These are phyloP conservation scores for Ammodytes marinus DNA, from an alignment of 2,113 vertebrate species.

Conservation along the genomic window DNA sequence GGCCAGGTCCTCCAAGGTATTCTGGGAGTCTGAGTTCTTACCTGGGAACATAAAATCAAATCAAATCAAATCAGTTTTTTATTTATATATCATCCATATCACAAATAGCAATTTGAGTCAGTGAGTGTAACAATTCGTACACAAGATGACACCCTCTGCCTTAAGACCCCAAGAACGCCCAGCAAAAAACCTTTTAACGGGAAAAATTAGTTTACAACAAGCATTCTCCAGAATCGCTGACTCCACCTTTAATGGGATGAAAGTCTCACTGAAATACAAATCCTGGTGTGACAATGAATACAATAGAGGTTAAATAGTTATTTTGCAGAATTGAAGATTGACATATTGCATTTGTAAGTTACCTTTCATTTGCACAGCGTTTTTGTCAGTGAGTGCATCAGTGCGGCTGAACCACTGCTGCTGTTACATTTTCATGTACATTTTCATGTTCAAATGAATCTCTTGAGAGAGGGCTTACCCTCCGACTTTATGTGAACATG, in stretches of 20 bases:
- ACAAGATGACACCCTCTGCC: no score
- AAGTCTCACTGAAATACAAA: not conserved
- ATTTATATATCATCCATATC: no score
- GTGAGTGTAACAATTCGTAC: no score
- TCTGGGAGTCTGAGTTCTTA: constrained; percentile 75
- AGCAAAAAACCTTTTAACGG: no score
- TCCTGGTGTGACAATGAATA: not conserved
- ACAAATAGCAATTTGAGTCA: no score
- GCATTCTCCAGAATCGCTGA: no score
- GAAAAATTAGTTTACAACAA: no score
- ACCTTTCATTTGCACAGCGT: not conserved
- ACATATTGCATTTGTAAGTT: not conserved
- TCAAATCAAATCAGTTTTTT: no score
- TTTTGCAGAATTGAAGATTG: not conserved
- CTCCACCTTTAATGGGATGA: no score
- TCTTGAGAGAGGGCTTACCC: not conserved
- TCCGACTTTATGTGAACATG: not conserved
- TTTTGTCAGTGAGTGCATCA: not conserved
- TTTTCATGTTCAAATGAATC: not conserved
- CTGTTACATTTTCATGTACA: not conserved
- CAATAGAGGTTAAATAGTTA: not conserved
- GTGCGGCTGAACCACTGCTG: not conserved
- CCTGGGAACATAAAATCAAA: constrained; percentile 50
- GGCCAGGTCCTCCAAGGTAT: constrained; percentile 75
- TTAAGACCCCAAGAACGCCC: no score